Evolutionary conservation across 2,113 vertebrate species (phyloP), one percentile per base, ranked within the genome.

Genomic region (Ahaetulla prasina): DNA sequence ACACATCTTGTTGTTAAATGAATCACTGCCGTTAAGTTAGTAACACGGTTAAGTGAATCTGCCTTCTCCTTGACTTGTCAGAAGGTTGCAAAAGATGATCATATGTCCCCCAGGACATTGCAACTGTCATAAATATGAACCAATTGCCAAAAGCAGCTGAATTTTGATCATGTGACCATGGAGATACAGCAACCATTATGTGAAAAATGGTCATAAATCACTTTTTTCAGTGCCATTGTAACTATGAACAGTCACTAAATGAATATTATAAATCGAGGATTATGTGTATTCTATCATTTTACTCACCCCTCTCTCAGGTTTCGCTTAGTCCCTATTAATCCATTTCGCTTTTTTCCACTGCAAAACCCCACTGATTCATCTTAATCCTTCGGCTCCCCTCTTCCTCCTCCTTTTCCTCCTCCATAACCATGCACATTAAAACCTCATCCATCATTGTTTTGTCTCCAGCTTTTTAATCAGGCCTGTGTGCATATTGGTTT

Each of bases 401-500:
- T 43, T 89, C 88, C 85, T 93, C 53, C 55, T 60, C 86, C 87
- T 85, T 14, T 27, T 74, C 23, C 52, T 90, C 92, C 88, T 84
- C 93, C 93, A 93, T 92, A 93, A 95, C 92, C 92, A 93, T 94
- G 91, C 0, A 43, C 87, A 95, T 96, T 96, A 94, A 96, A 95
- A 96, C 60, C 88, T 94, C 96, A 96, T 97, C 95, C 93, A 95
- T 97, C 95, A 95, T 96, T 96, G 96, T 97, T 97, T 95, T 93
- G 94, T 88, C 60, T 95, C 92, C 94, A 92, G 87, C 94, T 95
- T 96, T 97, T 96, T 95, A 98, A 96, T 97, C 94, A 97, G 94
- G 94, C 96, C 96, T 97, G 93, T 97, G 93, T 95, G 96, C 95
- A 95, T 96, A 96, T 95, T 96, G 94, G 96, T 96, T 97, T 97